A percentile compares a stretch with the other conserved stretches of the same genome.
Conservation (phyloP, 2,888 invertebrate species). For the Drepanosiphum platanoidis region DNA sequence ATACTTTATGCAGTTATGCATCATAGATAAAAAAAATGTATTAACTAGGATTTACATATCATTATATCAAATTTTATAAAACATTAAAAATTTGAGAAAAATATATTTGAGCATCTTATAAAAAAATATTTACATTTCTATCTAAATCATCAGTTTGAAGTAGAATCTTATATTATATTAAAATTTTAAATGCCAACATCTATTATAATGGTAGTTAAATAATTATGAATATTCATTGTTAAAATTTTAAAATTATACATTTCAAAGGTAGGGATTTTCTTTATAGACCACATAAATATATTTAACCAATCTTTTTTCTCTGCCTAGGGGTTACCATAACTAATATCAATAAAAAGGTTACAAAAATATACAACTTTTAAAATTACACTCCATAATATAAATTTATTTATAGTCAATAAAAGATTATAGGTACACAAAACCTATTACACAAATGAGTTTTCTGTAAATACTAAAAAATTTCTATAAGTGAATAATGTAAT, state of each 20-base stretch:
- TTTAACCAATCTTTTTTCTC: no score
- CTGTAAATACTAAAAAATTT: slow-evolving; percentile 20
- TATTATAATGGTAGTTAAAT: not conserved
- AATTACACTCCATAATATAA: slow-evolving; percentile 27
- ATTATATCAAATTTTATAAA: not conserved
- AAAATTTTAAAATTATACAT: not conserved
- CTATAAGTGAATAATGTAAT: slow-evolving; percentile 49
- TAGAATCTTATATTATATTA: not conserved
- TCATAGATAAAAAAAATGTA: no score
- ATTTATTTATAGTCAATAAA: slow-evolving; percentile 37
- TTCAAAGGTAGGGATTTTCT: not conserved
- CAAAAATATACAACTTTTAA: slow-evolving; percentile 27
- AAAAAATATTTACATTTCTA: not conserved
- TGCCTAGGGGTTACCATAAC: not conserved
- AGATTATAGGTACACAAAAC: slow-evolving; percentile 31
- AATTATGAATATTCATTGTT: not conserved
- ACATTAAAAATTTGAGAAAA: no score
- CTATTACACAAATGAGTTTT: not conserved
- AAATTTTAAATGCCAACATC: no score
- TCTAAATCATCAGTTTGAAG: not conserved
- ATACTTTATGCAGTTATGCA: no score
- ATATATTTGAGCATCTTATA: not conserved
- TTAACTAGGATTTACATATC: no score
- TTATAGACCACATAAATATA: not conserved
- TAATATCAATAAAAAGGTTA: not conserved